Conservation (phyloP, 2,113 vertebrate genomes). For the Dromaius novaehollandiae region DNA sequence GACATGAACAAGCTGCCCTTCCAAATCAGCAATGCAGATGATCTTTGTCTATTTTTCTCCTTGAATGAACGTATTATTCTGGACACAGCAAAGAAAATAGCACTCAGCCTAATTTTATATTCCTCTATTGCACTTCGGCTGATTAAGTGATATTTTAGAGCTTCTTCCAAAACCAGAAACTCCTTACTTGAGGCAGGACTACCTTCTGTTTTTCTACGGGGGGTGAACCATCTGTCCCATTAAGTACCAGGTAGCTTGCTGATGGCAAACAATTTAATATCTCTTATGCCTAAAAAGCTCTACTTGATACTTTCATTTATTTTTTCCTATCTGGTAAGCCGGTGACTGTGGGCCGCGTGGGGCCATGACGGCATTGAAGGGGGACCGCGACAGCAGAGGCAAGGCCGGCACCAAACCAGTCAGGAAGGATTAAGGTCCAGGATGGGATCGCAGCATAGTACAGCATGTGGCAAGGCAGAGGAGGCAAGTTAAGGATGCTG, state of each 20-base stretch:
- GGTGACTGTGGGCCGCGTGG: too few species aligned
- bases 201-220: neutral
- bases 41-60: neutral
- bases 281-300: neutral
- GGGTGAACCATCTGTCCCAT: neutral
- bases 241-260: neutral
- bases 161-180: neutral
- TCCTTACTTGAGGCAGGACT: neutral
- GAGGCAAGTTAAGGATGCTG: neutral
- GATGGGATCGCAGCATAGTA: neutral
- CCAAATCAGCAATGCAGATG: neutral
- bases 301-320: neutral
- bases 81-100: neutral
- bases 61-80: neutral
- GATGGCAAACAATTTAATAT: neutral
- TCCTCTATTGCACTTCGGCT: neutral
- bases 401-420: neutral
- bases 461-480: neutral
- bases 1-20: neutral
- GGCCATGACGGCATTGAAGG: neutral
- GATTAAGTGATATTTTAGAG: neutral
- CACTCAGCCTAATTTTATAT: neutral
- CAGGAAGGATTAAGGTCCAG: neutral
- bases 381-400: fast-evolving
- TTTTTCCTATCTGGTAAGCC: neutral